Evolutionary conservation across 2,113 vertebrate species (phyloP).

Genomic region (Misgurnus mizolepis): DNA sequence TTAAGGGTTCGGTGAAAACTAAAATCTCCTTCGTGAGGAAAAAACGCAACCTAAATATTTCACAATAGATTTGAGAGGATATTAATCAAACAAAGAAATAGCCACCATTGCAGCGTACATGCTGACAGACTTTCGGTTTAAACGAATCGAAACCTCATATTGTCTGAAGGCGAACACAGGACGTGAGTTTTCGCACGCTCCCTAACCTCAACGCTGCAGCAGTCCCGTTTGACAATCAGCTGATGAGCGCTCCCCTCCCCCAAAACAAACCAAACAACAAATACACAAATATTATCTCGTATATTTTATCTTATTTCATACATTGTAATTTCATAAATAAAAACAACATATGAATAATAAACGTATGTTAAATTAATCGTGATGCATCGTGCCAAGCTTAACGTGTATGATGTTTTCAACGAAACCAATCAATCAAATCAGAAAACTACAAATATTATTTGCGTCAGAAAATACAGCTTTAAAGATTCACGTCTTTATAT

Average conservation of each 20-base stretch:
- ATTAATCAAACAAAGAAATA: background rate
- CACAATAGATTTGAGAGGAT: no score
- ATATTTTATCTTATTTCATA: background rate
- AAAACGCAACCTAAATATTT: background rate
- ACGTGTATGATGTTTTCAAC: background rate
- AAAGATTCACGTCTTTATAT: background rate
- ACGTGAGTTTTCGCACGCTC: slow-evolving; percentile 47
- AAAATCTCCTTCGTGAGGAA: background rate
- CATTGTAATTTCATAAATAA: background rate
- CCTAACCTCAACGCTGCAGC: slow-evolving; percentile 67
- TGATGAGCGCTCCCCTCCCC: slow-evolving; percentile 66
- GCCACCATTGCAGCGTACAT: background rate
- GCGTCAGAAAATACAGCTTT: background rate
- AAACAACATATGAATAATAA: background rate
- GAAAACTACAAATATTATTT: no score
- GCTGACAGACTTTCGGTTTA: slow-evolving; percentile 10
- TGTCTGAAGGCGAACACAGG: background rate
- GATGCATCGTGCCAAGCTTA: background rate
- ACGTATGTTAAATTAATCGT: background rate
- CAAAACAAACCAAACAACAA: slow-evolving; percentile 26
- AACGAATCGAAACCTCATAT: background rate
- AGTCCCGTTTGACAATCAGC: slow-evolving; percentile 75
- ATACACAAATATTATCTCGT: no score
- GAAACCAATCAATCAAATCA: background rate
- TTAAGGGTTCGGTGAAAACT: slow-evolving; percentile 44